Evolutionary conservation across 2,113 vertebrate genomes (phyloP).

Genomic region (Mobula birostris): DNA sequence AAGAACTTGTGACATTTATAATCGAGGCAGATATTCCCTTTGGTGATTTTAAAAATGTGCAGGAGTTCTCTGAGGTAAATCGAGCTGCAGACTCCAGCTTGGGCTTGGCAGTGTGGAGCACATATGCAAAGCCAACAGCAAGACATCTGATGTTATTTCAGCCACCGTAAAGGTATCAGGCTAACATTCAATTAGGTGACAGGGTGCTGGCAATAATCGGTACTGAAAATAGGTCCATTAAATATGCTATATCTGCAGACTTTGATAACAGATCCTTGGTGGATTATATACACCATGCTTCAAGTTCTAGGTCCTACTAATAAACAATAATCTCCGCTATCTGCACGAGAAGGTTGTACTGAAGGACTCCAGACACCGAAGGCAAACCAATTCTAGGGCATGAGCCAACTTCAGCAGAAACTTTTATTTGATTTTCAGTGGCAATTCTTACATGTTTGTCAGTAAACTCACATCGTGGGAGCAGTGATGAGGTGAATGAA

Average conservation of each 20-base stretch:
- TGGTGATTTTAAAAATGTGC: background rate
- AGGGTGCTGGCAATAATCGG: background rate
- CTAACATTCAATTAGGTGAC: conserved; percentile 18
- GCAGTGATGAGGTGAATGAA: background rate
- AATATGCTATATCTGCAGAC: background rate
- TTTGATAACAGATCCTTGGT: background rate
- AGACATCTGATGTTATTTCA: background rate
- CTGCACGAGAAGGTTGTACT: no score
- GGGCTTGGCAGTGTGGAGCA: background rate
- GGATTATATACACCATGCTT: background rate
- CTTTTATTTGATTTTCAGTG: no score
- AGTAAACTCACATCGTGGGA: background rate
- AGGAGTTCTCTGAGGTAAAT: background rate
- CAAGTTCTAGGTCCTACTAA: background rate
- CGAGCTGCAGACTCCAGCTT: background rate
- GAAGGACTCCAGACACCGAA: background rate
- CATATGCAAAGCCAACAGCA: background rate
- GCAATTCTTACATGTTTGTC: background rate
- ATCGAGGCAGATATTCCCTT: background rate
- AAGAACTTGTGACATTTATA: conserved; percentile 19
- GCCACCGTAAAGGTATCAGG: background rate
- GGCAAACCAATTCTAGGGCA: background rate
- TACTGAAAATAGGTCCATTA: background rate
- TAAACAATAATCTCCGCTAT: no score
- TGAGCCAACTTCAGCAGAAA: background rate